phyloP scores from a whole-genome alignment of 2,797 vertebrate species.

The Pantherophis alleghaniensis region DNA sequence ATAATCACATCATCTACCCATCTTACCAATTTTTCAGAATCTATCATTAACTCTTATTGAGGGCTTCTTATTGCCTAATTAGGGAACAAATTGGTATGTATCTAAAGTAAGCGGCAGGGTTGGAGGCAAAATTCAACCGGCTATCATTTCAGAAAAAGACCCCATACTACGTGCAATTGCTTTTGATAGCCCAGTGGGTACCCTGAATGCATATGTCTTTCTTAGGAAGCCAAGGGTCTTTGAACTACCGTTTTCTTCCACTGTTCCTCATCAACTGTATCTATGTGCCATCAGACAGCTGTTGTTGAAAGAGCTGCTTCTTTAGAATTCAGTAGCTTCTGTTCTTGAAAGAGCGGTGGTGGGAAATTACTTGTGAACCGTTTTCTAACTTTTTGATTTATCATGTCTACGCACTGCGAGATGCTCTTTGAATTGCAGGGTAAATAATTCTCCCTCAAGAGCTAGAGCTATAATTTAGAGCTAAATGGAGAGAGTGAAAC shows the following conservation, averaged over 20 bases:
- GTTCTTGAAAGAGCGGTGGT: background rate
- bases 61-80: background rate
- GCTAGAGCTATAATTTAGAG: background rate
- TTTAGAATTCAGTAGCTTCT: background rate
- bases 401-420: background rate
- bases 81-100: background rate
- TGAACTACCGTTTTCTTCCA: slow-evolving; percentile 5
- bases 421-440: background rate
- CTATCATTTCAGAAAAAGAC: background rate
- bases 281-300: background rate
- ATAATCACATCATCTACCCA: no score
- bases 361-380: background rate
- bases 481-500: background rate
- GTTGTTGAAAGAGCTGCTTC: background rate
- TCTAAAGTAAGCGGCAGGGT: background rate
- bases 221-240: slow-evolving; percentile 25
- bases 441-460: background rate
- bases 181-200: background rate
- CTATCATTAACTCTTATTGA: background rate
- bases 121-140: background rate
- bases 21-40: no score
- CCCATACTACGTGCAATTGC: background rate
- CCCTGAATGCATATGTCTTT: background rate
- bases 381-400: slow-evolving; percentile 7
- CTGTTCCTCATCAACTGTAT: background rate